Evolutionary conservation across 2,113 vertebrate genomes (phyloP).

Genomic region (Cinclus cinclus): DNA sequence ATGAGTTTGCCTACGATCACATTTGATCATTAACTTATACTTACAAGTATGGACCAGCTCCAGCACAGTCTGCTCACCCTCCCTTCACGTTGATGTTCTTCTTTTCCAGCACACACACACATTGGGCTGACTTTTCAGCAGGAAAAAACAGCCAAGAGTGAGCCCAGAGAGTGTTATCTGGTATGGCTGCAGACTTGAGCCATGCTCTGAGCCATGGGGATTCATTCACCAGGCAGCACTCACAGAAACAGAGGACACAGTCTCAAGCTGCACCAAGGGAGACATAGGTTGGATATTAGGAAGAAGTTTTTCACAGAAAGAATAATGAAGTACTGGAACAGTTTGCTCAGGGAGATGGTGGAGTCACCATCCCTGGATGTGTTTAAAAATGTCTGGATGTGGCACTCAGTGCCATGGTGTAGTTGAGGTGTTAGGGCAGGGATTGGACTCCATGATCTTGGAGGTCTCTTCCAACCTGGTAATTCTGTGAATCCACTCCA

Average conservation of each 20-base stretch:
- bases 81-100: not conserved
- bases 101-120: not conserved
- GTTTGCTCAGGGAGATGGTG: no score
- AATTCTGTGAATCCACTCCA: accelerated
- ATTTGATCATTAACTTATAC: not conserved
- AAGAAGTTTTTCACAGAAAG: no score
- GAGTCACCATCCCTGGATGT: no score
- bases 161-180: not conserved
- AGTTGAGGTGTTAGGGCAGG: no score
- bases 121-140: not conserved
- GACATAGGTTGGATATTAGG: no score
- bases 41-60: not conserved
- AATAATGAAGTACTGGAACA: no score
- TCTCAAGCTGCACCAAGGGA: no score
- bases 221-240: not conserved
- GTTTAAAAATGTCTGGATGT: no score
- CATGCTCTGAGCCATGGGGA: not conserved
- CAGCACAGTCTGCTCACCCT: not conserved
- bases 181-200: not conserved
- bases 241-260: no score
- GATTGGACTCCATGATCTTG: no score
- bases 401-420: no score
- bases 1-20: not conserved
- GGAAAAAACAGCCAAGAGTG: not conserved
- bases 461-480: no score